Conservation (phyloP, 2,797 vertebrate species). For the Onychomys torridus region DNA sequence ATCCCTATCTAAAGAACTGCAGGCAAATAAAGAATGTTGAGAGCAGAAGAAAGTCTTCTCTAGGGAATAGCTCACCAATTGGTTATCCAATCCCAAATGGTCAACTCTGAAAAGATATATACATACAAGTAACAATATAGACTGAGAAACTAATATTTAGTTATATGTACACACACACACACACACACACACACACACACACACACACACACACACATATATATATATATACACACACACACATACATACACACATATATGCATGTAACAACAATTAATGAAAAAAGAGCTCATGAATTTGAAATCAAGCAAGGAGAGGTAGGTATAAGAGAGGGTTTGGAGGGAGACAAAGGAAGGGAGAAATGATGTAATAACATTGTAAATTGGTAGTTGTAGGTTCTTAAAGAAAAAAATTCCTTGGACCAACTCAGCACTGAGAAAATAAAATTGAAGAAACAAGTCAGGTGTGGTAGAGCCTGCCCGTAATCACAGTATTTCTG, state of each 20-base stretch:
- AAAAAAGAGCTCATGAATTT: not conserved
- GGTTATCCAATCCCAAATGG: not conserved
- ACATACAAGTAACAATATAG: not conserved
- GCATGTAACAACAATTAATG: not conserved
- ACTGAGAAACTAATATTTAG: not conserved
- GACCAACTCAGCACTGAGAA: not conserved
- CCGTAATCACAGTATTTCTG: not conserved
- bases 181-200: not conserved
- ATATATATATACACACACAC: not conserved
- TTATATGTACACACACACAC: not conserved
- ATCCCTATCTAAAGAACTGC: not conserved
- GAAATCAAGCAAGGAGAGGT: not conserved
- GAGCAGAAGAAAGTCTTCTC: not conserved
- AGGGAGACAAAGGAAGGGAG: not conserved
- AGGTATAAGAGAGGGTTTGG: not conserved
- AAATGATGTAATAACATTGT: not conserved
- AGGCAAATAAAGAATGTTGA: not conserved
- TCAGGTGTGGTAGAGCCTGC: not conserved
- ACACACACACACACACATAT: not conserved
- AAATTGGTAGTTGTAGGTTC: not conserved
- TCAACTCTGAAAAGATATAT: not conserved
- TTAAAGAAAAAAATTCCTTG: conserved; percentile 7
- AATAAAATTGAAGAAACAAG: not conserved
- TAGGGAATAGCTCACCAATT: not conserved
- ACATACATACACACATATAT: not conserved